Evolutionary conservation across 1,140 invertebrate species (phyloP), one percentile per base, ranked within the genome.

Genomic region (Batillaria attramentaria): DNA sequence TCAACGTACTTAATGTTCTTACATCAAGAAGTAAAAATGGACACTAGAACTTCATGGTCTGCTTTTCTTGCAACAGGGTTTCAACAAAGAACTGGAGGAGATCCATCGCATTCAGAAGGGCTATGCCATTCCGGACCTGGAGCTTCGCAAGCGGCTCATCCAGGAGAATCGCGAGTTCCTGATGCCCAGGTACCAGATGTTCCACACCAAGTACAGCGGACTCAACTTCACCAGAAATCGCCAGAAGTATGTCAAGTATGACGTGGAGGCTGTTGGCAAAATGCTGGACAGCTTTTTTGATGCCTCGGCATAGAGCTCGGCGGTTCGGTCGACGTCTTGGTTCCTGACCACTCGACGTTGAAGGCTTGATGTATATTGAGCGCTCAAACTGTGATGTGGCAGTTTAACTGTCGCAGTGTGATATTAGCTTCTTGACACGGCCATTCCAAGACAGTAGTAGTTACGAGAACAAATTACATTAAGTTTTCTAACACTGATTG

Each of bases 61-160:
- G 10, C 62, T 35, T 35, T 4, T 46, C 6, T 10, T 91, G 91
- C 88, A n/a, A 74, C 91, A 95, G 96, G 94, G 94, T 72, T 98
- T 99, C 89, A 98, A 98, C 89, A 97, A 97, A 88, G 97, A 99
- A 92, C 94, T 99, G 84, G 97, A 99, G 85, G 97, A 98, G 87
- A 94, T 95, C 16, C 82, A 81, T 62, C 78, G 95, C 81, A 94
- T 94, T 42, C 97, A 99, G 91, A 94, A 96, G 82, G 94, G 94
- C 72, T 99, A 98, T 92, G 97, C 97, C 35, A 95, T 99, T 84
- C 97, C 97, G 18, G 97, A 99, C 92, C 92, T 94, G 20, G 96
- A 97, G 86, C 91, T 99, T 50, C 92, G 97, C 50, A 95, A 97
- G 88, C 90, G 93, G 80, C 92, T 98, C 41, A 97, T 96, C 88